Base-by-base conservation (phyloP, 2,113 vertebrate genomes). In the Mellivora capensis region DNA sequence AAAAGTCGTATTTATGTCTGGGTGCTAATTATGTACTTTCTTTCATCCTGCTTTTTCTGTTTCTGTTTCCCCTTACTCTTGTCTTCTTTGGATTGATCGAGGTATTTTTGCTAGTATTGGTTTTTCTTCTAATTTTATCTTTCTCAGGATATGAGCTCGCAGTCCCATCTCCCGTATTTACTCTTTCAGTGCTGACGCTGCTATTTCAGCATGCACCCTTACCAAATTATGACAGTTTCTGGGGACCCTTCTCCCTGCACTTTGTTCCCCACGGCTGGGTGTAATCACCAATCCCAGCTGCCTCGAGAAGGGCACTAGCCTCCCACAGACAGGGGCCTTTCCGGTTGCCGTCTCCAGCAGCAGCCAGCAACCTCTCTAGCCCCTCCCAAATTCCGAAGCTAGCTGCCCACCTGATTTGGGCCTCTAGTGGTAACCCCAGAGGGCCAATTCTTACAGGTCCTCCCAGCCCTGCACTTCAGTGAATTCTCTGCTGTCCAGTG, bases 221-320 rank as follows among this genome's bases (percentile, higher is more conserved):
- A 57, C 52, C 42, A 77, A 64, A 31, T 87, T 79, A 20, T 44
- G 42, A 37, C 12, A 23, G 20, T 47, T 49, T 57, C 23, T 83
- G 27, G 49, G 15, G 23, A 31, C n/a, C 74, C 7, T 15, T 52
- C 3, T 39, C 17, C 4, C 34, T 87, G 44, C 62, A 17, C 54
- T 93, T 67, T 14, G n/a, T 25, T 29, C 61, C 9, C 27, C 11
- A 7, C 29, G 42, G 4, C 5, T 74, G 77, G 13, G 21, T 83
- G 64, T 37, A 72, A 31, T 52, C 29, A 0, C 39, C 23, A 8
- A 90, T 27, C 12, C 11, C 29, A 42, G 10, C 47, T 84, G 15
- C 20, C 7, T 23, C 0, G 0, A 15, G 27, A 79, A 59, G 15
- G 21, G 23, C 10, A 27, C 27, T 8, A 20, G 42, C 21, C 2